These are phyloP conservation scores for Andricus quercusramuli DNA, from an alignment of 2,888 invertebrate genomes.

Conservation along the genomic window DNA sequence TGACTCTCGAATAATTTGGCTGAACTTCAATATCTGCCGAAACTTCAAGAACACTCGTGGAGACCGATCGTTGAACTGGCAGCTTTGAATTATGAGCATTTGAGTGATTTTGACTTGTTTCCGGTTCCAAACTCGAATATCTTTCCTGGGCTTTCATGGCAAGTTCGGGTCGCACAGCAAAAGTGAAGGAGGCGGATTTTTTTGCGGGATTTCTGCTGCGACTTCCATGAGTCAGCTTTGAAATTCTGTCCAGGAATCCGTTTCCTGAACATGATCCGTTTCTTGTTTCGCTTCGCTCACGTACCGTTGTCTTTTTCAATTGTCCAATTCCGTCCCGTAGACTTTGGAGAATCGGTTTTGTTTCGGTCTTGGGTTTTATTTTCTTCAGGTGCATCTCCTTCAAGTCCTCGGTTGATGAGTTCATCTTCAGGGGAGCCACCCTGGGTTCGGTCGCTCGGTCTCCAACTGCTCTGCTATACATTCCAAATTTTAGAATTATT, in stretches of 20 bases:
- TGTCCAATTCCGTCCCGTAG: constrained; percentile 73
- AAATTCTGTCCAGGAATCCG: constrained; percentile 73
- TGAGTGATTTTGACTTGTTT: constrained; percentile 51
- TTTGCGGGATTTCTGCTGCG: constrained; percentile 74
- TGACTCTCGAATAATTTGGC: constrained; percentile 73
- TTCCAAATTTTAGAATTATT: not conserved
- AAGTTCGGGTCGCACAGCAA: constrained; percentile 73
- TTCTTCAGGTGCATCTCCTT: constrained; percentile 76
- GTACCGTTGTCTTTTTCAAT: constrained; percentile 69
- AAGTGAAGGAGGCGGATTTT: constrained; percentile 78
- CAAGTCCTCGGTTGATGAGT: constrained; percentile 65
- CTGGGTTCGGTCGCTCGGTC: constrained; percentile 76
- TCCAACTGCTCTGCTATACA: constrained; percentile 73
- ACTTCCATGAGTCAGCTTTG: constrained; percentile 72
- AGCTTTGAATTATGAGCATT: constrained; percentile 62
- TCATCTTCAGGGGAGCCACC: constrained; percentile 73
- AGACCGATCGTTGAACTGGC: constrained; percentile 74
- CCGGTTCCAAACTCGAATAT: constrained; percentile 75
- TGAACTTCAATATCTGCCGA: constrained; percentile 71
- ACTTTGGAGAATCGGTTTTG: constrained; percentile 74
- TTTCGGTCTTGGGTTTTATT: constrained; percentile 73
- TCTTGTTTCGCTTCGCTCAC: constrained; percentile 52
- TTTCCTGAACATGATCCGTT: constrained; percentile 61
- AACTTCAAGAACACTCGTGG: constrained; percentile 74
- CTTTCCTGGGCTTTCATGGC: constrained; percentile 72